phyloP scores from a whole-genome alignment of 2,888 invertebrate species.

The Cheilosia variabilis region DNA sequence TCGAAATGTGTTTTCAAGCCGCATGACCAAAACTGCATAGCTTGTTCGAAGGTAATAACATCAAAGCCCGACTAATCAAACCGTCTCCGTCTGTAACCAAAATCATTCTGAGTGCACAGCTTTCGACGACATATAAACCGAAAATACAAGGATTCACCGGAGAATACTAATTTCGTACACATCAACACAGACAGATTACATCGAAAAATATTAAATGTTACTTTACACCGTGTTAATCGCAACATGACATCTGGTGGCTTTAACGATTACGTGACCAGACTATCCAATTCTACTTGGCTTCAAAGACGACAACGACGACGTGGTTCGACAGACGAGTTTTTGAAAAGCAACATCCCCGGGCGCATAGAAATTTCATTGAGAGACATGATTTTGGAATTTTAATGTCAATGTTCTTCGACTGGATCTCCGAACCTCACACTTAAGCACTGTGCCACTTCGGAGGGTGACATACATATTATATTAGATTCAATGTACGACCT shows the following conservation, averaged over 20 bases:
- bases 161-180: conserved; percentile 71
- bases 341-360: conserved; percentile 43
- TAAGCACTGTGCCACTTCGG: conserved; percentile 40
- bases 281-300: conserved; percentile 14
- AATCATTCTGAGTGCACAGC: conserved; percentile 22
- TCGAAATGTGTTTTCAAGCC: not conserved
- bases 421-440: conserved; percentile 35
- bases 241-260: conserved; percentile 78
- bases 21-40: not conserved
- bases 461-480: conserved; percentile 60
- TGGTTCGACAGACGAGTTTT: conserved; percentile 37
- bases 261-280: conserved; percentile 77
- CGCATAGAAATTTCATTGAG: conserved; percentile 56
- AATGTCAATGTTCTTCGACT: conserved; percentile 53
- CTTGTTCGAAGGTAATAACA: not conserved
- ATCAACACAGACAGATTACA: conserved; percentile 76
- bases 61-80: not conserved
- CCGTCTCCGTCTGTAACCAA: not conserved
- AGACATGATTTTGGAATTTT: conserved; percentile 72
- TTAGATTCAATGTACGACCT: conserved; percentile 38
- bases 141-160: conserved; percentile 35
- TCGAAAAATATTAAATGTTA: conserved; percentile 76
- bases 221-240: conserved; percentile 78
- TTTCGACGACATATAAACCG: conserved; percentile 16
- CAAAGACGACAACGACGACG: conserved; percentile 20